Conservation (phyloP, 2,797 vertebrate species). For the Atherinosoma microstoma region DNA sequence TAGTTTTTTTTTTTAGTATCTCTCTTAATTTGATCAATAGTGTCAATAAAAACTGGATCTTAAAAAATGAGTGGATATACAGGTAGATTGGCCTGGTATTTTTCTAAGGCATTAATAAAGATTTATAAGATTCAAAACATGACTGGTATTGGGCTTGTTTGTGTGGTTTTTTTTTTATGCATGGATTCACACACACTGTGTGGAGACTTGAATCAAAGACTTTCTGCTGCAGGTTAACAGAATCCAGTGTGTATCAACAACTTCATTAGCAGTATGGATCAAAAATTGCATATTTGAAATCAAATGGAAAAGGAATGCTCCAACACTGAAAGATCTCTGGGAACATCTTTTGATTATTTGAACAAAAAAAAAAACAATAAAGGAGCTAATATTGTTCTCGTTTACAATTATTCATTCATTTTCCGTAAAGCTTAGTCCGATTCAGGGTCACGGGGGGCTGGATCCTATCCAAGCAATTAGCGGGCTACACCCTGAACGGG, state of each 20-base stretch:
- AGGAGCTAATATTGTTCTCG: background rate
- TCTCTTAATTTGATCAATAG: background rate
- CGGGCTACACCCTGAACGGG: too few relatives aligned
- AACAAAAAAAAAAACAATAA: background rate
- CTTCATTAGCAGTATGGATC: background rate
- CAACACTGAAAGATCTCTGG: background rate
- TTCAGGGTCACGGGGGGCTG: too few relatives aligned
- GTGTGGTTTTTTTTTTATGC: too few relatives aligned
- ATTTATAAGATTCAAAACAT: too few relatives aligned
- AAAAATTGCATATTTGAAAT: background rate
- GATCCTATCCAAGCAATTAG: too few relatives aligned
- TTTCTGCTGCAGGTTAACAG: background rate
- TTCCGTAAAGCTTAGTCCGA: too few relatives aligned
- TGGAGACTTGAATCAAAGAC: background rate
- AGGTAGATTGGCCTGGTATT: too few relatives aligned
- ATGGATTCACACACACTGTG: background rate
- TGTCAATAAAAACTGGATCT: background rate
- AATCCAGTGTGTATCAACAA: background rate
- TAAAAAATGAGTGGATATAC: too few relatives aligned
- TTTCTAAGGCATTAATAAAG: too few relatives aligned
- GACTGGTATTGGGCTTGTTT: too few relatives aligned
- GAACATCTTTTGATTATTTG: background rate
- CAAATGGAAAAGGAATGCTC: background rate
- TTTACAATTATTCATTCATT: background rate
- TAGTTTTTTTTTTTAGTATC: background rate